Conservation (phyloP, 2,888 invertebrate species). For the Odontomyia ornata region DNA sequence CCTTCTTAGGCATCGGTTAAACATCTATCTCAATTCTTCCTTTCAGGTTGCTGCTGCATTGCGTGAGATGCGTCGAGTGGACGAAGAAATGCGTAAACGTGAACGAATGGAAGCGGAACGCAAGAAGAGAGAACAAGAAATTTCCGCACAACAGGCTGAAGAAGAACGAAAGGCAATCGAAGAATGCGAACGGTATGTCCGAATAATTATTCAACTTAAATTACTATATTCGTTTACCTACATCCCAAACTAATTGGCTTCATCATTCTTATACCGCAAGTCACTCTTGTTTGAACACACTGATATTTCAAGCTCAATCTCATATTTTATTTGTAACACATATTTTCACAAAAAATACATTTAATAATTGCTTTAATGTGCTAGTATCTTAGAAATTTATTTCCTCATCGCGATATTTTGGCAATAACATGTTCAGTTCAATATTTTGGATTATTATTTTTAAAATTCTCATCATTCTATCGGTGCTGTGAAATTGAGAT, state of each 20-base stretch:
- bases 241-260: constrained; percentile 26
- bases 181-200: constrained; percentile 71
- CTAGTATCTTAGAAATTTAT: constrained; percentile 26
- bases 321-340: neutral
- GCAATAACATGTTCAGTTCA: constrained; percentile 46
- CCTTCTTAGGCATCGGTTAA: no score
- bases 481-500: neutral
- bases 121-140: constrained; percentile 69
- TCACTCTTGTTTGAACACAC: neutral
- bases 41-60: constrained; percentile 78
- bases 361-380: constrained; percentile 33
- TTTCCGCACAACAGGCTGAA: constrained; percentile 62
- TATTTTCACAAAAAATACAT: constrained; percentile 32
- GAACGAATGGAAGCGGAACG: constrained; percentile 77
- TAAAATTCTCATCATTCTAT: neutral
- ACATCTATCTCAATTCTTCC: no score
- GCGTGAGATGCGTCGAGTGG: constrained; percentile 85
- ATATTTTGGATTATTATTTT: constrained; percentile 21
- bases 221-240: neutral
- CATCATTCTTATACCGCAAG: neutral
- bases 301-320: neutral
- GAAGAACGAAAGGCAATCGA: constrained; percentile 69
- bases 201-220: neutral
- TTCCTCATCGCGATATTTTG: constrained; percentile 51
- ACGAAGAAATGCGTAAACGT: constrained; percentile 84